Conservation (phyloP, 2,797 vertebrate species). For the Oryzias sinensis region DNA sequence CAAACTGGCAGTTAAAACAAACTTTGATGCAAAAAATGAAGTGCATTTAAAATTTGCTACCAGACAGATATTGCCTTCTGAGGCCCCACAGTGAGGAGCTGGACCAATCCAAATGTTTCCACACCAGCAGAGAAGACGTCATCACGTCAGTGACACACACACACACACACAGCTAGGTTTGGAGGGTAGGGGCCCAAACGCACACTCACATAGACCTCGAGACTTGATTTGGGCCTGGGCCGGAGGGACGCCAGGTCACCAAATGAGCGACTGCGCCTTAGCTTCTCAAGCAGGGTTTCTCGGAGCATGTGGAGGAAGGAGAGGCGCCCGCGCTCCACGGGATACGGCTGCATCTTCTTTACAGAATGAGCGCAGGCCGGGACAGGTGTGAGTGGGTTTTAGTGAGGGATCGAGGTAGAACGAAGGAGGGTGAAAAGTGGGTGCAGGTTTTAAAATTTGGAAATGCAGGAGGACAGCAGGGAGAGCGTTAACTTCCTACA, state of each 20-base stretch:
- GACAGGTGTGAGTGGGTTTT: slow-evolving; percentile 37
- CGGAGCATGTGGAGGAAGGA: slow-evolving; percentile 92
- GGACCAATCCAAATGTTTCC: background rate
- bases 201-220: slow-evolving; percentile 96
- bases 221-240: slow-evolving; percentile 89
- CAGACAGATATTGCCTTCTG: slow-evolving; percentile 28
- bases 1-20: no score
- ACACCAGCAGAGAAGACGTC: slow-evolving; percentile 25
- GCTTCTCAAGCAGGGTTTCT: slow-evolving; percentile 93
- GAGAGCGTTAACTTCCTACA: background rate
- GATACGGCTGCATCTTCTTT: slow-evolving; percentile 88
- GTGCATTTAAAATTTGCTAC: slow-evolving; percentile 26
- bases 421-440: slow-evolving; percentile 34
- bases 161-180: slow-evolving; percentile 38
- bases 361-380: slow-evolving; percentile 56
- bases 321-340: slow-evolving; percentile 85
- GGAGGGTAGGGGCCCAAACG: slow-evolving; percentile 37
- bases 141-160: slow-evolving; percentile 31
- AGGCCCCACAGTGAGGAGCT: slow-evolving; percentile 10
- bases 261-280: slow-evolving; percentile 93
- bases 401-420: slow-evolving; percentile 38
- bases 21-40: no score
- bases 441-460: slow-evolving; percentile 34
- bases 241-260: slow-evolving; percentile 93
- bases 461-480: slow-evolving; percentile 39